Conservation (phyloP, 2,888 invertebrate genomes). For the Netelia fuscicornis region DNA sequence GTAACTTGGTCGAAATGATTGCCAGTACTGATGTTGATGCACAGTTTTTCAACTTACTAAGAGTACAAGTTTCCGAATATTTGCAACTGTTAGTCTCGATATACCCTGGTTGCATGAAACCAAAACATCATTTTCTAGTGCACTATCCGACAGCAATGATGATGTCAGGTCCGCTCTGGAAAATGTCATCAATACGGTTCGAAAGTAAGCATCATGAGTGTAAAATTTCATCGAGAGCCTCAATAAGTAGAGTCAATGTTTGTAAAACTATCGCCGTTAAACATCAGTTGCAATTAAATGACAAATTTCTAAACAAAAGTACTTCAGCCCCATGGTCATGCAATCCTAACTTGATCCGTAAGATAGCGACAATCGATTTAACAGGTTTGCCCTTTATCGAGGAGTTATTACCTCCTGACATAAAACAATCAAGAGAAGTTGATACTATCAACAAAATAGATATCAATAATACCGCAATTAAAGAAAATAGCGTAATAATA, state of each 20-base stretch:
- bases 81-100: constrained; percentile 40
- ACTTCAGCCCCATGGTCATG: constrained; percentile 12
- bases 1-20: too few species aligned
- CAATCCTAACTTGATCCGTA: neutral
- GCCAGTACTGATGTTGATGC: too few species aligned
- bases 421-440: constrained; percentile 14
- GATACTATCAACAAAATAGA: constrained; percentile 39
- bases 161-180: constrained; percentile 62
- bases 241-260: constrained; percentile 52
- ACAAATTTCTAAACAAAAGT: constrained; percentile 40
- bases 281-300: constrained; percentile 62
- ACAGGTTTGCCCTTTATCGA: neutral
- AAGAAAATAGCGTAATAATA: constrained; percentile 51
- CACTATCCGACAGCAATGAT: constrained; percentile 62
- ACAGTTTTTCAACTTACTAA: too few species aligned
- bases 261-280: constrained; percentile 60
- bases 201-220: constrained; percentile 62
- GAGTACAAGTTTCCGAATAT: constrained; percentile 53
- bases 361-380: constrained; percentile 6
- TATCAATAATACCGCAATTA: constrained; percentile 32
- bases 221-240: constrained; percentile 46
- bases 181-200: constrained; percentile 63
- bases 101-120: constrained; percentile 52
- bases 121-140: constrained; percentile 68
- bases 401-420: constrained; percentile 21